Evolutionary conservation across 2,113 vertebrate genomes (phyloP).

Genomic region (Notechis scutatus): DNA sequence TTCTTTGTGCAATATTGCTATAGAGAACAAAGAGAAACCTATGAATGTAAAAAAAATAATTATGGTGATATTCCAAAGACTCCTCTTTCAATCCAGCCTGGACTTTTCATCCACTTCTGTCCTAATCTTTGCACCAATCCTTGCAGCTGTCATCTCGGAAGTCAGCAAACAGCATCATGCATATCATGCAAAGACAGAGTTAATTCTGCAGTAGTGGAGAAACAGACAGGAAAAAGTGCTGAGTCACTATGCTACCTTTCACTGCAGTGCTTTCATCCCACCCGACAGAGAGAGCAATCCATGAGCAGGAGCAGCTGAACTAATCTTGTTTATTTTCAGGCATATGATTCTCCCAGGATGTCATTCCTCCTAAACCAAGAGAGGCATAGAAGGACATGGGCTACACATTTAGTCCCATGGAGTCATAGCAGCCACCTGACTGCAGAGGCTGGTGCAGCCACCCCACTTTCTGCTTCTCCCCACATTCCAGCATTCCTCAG

Average conservation of each 20-base stretch:
- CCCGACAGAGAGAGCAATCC: not conserved
- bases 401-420: not conserved
- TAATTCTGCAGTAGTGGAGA: not conserved
- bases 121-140: not conserved
- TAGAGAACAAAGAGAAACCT: not conserved
- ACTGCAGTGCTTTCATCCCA: not conserved
- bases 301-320: constrained; percentile 4
- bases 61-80: not conserved
- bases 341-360: not conserved
- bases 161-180: not conserved
- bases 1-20: not conserved
- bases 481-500: no score
- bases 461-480: not conserved
- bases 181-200: constrained; percentile 11
- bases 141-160: not conserved
- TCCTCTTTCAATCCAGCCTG: not conserved
- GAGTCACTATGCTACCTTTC: constrained; percentile 6
- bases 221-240: not conserved
- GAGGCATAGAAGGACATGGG: not conserved
- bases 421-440: constrained; percentile 11
- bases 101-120: not conserved
- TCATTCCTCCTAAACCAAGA: not conserved
- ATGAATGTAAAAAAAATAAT: not conserved
- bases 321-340: constrained; percentile 7
- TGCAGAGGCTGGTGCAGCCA: constrained; percentile 7